Base-by-base conservation (phyloP, 2,888 invertebrate genomes). In the Hyposoter didymator region DNA sequence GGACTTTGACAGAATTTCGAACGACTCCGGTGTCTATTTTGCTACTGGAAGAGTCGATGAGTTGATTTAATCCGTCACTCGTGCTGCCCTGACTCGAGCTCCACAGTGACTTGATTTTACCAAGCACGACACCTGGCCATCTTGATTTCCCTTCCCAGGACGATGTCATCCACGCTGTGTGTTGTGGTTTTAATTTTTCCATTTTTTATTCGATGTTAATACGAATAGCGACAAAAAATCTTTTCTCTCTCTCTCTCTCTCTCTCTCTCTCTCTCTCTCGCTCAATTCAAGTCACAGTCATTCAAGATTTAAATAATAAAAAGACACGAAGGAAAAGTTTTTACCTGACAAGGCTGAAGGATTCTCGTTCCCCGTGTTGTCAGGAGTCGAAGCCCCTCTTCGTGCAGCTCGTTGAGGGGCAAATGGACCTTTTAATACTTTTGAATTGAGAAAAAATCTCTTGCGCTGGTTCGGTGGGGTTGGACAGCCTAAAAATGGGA, bases 21-120 rank as follows among this genome's bases (percentile, higher is more conserved):
- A 79, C 76, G 64, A 76, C 72, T 69, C 85, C 84, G 88, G 93
- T 88, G 95, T 94, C 96, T 96, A 96, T 96, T 97, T 97, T 95
- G 72, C 91, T 87, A 91, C 90, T 91, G 85, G 87, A 90, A 74
- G 93, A 89, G 78, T 91, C 92, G 88, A 93, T 93, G 91, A 97
- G 95, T 94, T 97, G 97, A 95, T 97, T 97, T 92, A 98, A 95
- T 91, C 97, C 98, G 85, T 95, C 94, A 94, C 96, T 96, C 85
- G 97, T 95, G 88, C 96, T 96, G 87, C 96, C 96, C 75, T 96
- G 96, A 92, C 97, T 97, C 88, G 96, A 96, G 89, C 96, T 97
- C 98, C 98, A 98, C 87, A 98, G 95, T 67, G 98, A 98, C 92
- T 97, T 97, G 94, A 98, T 98, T 95, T 98, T 98, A 93, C 97